phyloP scores from a whole-genome alignment of 2,113 vertebrate genomes.

The Laticauda colubrina region DNA sequence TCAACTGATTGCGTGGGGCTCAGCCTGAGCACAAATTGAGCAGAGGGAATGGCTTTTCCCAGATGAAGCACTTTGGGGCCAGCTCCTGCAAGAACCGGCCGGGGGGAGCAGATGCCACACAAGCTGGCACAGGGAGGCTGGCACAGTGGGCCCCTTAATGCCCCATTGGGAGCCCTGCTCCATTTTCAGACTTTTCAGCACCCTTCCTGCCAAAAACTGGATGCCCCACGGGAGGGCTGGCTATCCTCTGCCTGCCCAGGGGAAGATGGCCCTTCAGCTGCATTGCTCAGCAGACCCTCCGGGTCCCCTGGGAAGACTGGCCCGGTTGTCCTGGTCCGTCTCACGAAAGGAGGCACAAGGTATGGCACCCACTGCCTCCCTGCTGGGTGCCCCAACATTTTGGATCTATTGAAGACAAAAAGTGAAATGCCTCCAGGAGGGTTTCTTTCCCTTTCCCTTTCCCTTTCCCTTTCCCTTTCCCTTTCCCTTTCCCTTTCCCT shows the following conservation, averaged over 20 bases:
- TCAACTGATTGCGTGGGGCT: background rate
- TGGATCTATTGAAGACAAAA: background rate
- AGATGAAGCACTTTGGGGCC: background rate
- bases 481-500: no score
- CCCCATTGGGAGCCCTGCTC: background rate
- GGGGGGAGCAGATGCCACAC: background rate
- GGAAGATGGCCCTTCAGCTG: background rate
- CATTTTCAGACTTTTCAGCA: background rate
- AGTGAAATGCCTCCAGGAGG: constrained; percentile 3
- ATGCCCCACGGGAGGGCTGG: background rate
- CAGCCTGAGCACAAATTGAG: background rate
- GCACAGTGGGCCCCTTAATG: background rate
- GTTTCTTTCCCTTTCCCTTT: background rate
- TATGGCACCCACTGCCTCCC: constrained; percentile 63
- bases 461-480: background rate
- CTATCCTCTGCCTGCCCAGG: background rate
- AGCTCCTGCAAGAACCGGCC: background rate
- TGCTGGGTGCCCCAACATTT: constrained; percentile 58
- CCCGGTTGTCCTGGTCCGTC: background rate
- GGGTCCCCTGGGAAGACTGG: background rate
- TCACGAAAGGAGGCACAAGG: constrained; percentile 25
- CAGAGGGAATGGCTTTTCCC: background rate
- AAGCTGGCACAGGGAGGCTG: background rate
- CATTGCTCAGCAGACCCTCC: background rate
- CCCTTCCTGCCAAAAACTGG: background rate